These are phyloP conservation scores for Neopelma chrysocephalum DNA, from an alignment of 2,797 vertebrate species.

Conservation along the genomic window DNA sequence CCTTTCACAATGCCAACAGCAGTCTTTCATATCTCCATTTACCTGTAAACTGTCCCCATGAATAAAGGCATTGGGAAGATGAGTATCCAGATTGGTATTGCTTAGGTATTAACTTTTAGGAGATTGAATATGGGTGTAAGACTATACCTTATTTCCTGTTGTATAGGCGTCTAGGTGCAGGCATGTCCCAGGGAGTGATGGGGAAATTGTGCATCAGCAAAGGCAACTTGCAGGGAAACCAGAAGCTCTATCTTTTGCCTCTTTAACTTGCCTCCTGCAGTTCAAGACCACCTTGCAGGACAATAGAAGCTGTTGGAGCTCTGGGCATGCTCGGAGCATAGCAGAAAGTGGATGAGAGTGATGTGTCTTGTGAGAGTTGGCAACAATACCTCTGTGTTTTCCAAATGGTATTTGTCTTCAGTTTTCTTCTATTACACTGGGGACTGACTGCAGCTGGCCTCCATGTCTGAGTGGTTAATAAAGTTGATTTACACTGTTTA, in stretches of 20 bases:
- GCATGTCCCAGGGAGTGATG: accelerated
- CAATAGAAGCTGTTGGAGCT: background rate
- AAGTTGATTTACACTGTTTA: slow-evolving; percentile 48
- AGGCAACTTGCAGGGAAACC: background rate
- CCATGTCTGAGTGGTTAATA: slow-evolving; percentile 31
- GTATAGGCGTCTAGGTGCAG: background rate
- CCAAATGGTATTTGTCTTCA: background rate
- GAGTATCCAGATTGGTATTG: background rate
- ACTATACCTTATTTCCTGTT: background rate
- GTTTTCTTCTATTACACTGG: slow-evolving; percentile 4
- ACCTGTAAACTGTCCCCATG: accelerated
- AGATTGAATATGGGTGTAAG: background rate
- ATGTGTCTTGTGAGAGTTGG: background rate
- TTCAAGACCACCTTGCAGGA: background rate
- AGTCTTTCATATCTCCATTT: background rate
- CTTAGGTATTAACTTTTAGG: background rate
- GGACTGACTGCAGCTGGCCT: background rate
- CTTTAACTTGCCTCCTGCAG: background rate
- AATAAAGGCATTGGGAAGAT: background rate
- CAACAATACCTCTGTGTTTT: background rate
- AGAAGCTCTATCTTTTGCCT: background rate
- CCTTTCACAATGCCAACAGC: background rate
- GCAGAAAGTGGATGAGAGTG: background rate
- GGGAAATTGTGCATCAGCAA: background rate
- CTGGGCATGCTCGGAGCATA: background rate